Conservation (phyloP, 2,113 vertebrate species). For the Sinocyclocheilus rhinocerous region DNA sequence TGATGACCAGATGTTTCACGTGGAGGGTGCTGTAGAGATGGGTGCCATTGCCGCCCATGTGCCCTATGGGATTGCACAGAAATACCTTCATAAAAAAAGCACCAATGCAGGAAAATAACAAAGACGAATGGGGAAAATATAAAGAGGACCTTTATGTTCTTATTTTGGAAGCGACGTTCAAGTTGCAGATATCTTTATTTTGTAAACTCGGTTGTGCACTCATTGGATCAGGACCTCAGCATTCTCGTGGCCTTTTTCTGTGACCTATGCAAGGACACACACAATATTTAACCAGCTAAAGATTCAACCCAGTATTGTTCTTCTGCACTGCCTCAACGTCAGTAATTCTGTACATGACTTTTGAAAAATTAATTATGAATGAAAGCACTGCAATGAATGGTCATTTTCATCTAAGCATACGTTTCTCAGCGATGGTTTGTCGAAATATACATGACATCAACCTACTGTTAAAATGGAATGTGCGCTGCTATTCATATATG, state of each 20-base stretch:
- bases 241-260: slow-evolving; percentile 27
- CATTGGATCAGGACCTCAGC: neutral
- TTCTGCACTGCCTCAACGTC: neutral
- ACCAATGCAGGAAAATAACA: slow-evolving; percentile 60
- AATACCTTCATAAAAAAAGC: slow-evolving; percentile 63
- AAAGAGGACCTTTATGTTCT: neutral
- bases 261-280: neutral
- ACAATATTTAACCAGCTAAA: neutral
- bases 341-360: neutral
- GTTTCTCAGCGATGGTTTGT: neutral
- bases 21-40: slow-evolving; percentile 91
- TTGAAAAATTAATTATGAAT: neutral
- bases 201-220: neutral
- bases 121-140: too few species aligned
- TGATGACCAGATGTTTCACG: slow-evolving; percentile 98
- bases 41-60: slow-evolving; percentile 93
- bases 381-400: neutral
- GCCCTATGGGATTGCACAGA: slow-evolving; percentile 91
- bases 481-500: neutral
- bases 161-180: slow-evolving; percentile 3
- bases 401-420: slow-evolving; percentile 9
- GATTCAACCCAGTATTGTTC: slow-evolving; percentile 1
- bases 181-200: slow-evolving; percentile 5
- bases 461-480: neutral
- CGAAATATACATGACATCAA: neutral